Evolutionary conservation across 2,797 vertebrate species (phyloP), one percentile per base, ranked within the genome.

Genomic region (Perdix hodgsoniae): DNA sequence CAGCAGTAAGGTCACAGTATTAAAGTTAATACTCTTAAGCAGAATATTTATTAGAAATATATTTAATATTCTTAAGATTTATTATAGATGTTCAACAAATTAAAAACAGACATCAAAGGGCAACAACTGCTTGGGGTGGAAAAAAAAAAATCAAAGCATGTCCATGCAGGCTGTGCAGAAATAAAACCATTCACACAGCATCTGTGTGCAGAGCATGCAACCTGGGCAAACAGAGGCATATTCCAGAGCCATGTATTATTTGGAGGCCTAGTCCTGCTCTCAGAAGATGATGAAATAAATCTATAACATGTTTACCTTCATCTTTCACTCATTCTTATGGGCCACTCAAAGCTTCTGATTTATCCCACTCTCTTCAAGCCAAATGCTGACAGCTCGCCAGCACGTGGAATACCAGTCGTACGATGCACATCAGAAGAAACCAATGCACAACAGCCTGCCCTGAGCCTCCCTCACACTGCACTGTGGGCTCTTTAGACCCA

Each of bases 251-350:
- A 10, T 10, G 39, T 3, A 12, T 14, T 63, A 31, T 67, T 79
- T 67, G 27, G 84, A 76, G 39, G 22, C 18, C 1, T 4, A 81
- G 42, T 11, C 66, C 73, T 76, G 33, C 17, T 83, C 70, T 61
- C 77, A 88, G 76, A 45, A 88, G 37, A 27, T 21, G 37, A 67
- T n/a, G 64, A 81, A 77, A 60, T 22, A 70, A 75, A 90, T 81
- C 79, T 79, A 64, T 64, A 90, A 70, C 78, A 52, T 33, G 37
- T 90, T 93, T 82, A 82, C 83, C 91, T 93, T 91, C 73, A 88
- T 79, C 73, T 92, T 83, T 57, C 73, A 35, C 74, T 94, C 66
- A 52, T 64, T 93, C 59, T 83, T 26, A 88, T 15, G 40, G 73
- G 80, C 44, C 56, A 54, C 94, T 90, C 71, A 35, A 67, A 74